Conservation (phyloP, 2,888 invertebrate genomes). For the Sesia bembeciformis region DNA sequence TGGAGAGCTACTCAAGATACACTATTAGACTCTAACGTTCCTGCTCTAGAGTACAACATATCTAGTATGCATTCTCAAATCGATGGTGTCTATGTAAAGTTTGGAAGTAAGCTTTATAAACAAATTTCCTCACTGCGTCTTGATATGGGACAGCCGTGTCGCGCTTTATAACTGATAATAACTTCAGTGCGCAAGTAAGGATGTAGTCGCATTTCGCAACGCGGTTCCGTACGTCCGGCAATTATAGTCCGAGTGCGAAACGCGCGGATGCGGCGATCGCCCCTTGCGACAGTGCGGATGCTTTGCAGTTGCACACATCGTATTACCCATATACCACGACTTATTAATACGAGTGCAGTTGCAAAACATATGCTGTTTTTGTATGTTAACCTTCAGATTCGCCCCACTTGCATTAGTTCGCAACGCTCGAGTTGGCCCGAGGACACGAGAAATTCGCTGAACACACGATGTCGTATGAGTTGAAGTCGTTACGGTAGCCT, state of each 20-base stretch:
- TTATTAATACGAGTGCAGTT: conserved; percentile 67
- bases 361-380: conserved; percentile 65
- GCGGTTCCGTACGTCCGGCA: conserved; percentile 69
- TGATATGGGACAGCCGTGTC: no score
- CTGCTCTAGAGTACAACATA: no score
- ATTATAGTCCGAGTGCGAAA: conserved; percentile 58
- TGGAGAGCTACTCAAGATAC: no score
- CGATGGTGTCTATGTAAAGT: no score
- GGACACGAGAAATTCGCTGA: conserved; percentile 44
- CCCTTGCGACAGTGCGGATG: conserved; percentile 70
- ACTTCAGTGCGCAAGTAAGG: conserved; percentile 23
- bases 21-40: no score
- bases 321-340: conserved; percentile 43
- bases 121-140: no score
- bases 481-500: no score
- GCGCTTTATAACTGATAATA: conserved; percentile 1
- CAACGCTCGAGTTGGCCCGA: conserved; percentile 60
- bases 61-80: no score
- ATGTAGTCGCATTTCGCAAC: conserved; percentile 39
- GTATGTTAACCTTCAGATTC: conserved; percentile 59
- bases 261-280: conserved; percentile 56
- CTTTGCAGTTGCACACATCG: conserved; percentile 51
- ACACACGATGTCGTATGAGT: no score
- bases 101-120: no score
- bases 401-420: conserved; percentile 64